These are phyloP conservation scores for Pharmacophagus antenor DNA, from an alignment of 2,888 invertebrate genomes.

Conservation along the genomic window DNA sequence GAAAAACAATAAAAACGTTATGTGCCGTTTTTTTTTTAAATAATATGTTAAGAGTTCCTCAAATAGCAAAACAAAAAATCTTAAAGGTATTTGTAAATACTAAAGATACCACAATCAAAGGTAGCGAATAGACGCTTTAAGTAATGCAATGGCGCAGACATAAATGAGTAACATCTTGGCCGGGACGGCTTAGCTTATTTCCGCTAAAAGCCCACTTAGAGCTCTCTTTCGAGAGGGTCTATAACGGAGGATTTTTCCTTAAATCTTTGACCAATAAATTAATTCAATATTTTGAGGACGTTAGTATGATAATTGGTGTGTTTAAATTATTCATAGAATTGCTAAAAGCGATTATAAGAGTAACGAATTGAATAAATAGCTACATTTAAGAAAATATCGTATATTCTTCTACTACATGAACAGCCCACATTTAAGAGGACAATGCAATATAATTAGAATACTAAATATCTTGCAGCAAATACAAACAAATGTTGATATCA, in stretches of 20 bases:
- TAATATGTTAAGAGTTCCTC: no score
- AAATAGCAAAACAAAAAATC: neutral
- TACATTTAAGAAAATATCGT: neutral
- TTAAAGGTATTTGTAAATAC: conserved; percentile 11
- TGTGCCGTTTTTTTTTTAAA: no score
- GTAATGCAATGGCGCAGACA: conserved; percentile 65
- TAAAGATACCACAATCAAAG: conserved; percentile 33
- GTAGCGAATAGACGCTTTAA: conserved; percentile 34
- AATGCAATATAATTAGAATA: conserved; percentile 1
- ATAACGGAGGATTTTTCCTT: conserved; percentile 66
- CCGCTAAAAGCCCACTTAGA: conserved; percentile 80
- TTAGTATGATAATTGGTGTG: neutral
- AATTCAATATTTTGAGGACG: neutral
- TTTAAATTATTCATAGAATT: neutral
- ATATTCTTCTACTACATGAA: no score
- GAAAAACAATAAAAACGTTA: no score
- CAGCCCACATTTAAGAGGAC: no score
- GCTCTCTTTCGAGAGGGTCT: conserved; percentile 74
- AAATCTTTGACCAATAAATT: conserved; percentile 62
- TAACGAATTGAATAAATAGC: neutral
- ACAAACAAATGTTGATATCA: conserved; percentile 20
- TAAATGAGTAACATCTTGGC: conserved; percentile 73
- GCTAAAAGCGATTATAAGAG: no score
- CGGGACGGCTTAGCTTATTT: conserved; percentile 75
- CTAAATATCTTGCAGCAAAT: conserved; percentile 5